A percentile compares a stretch with the other conserved stretches of the same genome.
Conservation (phyloP, 2,888 invertebrate genomes). For the Chaitophorus viminalis region DNA sequence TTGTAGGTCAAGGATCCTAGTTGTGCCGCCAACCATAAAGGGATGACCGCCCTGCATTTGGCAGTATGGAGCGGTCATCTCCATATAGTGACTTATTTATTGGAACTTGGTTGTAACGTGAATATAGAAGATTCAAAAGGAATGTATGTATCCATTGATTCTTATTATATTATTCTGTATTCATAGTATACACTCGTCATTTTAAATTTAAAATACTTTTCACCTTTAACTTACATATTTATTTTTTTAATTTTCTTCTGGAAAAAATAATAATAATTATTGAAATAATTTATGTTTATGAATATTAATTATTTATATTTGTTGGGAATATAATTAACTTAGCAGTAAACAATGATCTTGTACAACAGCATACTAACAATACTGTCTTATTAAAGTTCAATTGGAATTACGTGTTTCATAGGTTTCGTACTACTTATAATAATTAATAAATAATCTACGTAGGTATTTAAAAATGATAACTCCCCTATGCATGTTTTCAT, state of each 20-base stretch:
- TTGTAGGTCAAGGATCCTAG: slow-evolving; percentile 88
- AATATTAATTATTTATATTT: neutral
- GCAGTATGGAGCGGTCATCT: slow-evolving; percentile 99
- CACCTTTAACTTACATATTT: neutral
- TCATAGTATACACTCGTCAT: too few relatives aligned
- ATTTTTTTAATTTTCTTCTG: neutral
- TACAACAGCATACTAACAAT: too few relatives aligned
- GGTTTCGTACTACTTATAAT: neutral
- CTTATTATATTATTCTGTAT: neutral
- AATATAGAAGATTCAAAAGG: slow-evolving; percentile 99
- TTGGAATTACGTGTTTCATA: too few relatives aligned
- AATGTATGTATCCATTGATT: slow-evolving; percentile 75
- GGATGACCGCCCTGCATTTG: slow-evolving; percentile 98
- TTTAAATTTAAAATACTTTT: too few relatives aligned
- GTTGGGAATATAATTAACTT: neutral
- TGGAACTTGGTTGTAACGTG: slow-evolving; percentile 97
- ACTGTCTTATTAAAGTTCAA: too few relatives aligned
- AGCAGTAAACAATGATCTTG: neutral
- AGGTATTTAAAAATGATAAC: too few relatives aligned
- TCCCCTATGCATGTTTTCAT: neutral
- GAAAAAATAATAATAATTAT: neutral
- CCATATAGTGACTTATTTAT: slow-evolving; percentile 97
- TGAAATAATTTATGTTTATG: neutral
- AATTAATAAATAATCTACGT: neutral
- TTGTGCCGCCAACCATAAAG: slow-evolving; percentile 98